Conservation (phyloP, 1,140 invertebrate genomes). For the Lordiphosa collinella region DNA sequence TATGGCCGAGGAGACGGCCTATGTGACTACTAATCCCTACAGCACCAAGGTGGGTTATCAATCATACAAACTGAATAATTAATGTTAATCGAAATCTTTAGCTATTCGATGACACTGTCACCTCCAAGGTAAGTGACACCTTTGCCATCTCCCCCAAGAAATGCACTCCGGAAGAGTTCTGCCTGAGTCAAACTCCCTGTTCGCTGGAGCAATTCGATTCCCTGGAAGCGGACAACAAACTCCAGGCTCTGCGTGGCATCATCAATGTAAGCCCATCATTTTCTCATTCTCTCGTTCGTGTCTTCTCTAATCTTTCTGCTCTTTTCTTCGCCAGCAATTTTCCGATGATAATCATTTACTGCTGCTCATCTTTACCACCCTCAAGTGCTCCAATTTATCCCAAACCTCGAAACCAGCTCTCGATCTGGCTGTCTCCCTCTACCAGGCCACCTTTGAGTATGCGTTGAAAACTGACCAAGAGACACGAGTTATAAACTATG, state of each 20-base stretch:
- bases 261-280: constrained; percentile 52
- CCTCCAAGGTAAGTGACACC: constrained; percentile 29
- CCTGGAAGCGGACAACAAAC: constrained; percentile 47
- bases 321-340: constrained; percentile 47
- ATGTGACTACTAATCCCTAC: constrained; percentile 54
- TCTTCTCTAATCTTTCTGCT: neutral
- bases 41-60: constrained; percentile 46
- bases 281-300: neutral
- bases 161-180: constrained; percentile 57
- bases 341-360: constrained; percentile 79
- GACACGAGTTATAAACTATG: constrained; percentile 83
- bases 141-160: constrained; percentile 22
- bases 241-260: constrained; percentile 72
- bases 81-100: neutral
- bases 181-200: constrained; percentile 59
- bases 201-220: constrained; percentile 59
- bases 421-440: constrained; percentile 81
- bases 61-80: neutral
- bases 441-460: constrained; percentile 82
- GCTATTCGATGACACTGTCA: constrained; percentile 39
- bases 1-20: constrained; percentile 59
- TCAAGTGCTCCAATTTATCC: constrained; percentile 83
- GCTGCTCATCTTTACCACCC: constrained; percentile 80
- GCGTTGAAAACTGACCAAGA: constrained; percentile 80
- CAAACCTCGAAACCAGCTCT: constrained; percentile 81